These are phyloP conservation scores for Notechis scutatus DNA, from an alignment of 2,113 vertebrate species.

Conservation along the genomic window DNA sequence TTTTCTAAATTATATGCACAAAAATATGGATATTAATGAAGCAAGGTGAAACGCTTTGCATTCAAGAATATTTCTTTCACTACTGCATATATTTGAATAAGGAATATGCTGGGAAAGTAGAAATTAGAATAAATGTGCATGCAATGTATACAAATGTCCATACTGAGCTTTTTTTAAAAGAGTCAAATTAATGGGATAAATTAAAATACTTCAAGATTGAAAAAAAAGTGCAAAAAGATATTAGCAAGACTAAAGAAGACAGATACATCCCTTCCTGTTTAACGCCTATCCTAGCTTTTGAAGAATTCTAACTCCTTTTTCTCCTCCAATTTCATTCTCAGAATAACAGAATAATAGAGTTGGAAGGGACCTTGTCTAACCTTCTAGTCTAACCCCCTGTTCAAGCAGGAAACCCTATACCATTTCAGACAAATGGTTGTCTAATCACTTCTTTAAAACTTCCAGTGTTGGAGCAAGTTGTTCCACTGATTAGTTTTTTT, in stretches of 20 bases:
- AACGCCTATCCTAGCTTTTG: neutral
- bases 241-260: neutral
- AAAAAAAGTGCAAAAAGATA: neutral
- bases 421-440: neutral
- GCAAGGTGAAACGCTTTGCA: neutral
- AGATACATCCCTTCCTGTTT: neutral
- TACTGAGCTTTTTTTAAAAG: neutral
- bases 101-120: neutral
- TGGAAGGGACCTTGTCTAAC: no score
- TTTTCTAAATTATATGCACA: neutral
- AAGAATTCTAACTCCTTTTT: neutral
- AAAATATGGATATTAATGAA: neutral
- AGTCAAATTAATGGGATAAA: neutral
- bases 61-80: neutral
- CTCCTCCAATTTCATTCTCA: neutral
- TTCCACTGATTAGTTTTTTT: neutral
- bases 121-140: neutral
- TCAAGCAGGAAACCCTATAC: neutral
- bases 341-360: neutral
- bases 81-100: neutral
- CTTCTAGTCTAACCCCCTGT: neutral
- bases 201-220: neutral
- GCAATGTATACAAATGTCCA: neutral
- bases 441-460: neutral
- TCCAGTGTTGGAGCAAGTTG: neutral